Conservation (phyloP, 2,113 vertebrate species). For the Acinonyx jubatus region DNA sequence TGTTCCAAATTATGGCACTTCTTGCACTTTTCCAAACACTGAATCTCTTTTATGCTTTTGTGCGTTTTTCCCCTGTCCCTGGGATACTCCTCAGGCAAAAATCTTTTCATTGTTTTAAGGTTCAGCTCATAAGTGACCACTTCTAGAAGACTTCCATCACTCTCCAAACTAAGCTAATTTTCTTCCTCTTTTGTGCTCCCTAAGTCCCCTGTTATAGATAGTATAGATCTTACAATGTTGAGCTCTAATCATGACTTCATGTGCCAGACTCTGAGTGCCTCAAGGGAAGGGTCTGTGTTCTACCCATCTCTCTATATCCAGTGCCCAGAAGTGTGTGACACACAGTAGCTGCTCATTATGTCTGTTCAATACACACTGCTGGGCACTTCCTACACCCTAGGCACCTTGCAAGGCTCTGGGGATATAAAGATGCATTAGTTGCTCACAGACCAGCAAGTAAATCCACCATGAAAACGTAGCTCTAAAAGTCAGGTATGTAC, state of each 20-base stretch:
- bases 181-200: background rate
- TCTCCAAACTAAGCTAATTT: conserved; percentile 27
- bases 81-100: conserved; percentile 38
- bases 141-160: conserved; percentile 40
- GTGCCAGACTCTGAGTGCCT: background rate
- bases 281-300: background rate
- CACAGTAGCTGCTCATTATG: background rate
- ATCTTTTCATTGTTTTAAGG: conserved; percentile 46
- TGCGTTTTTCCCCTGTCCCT: background rate
- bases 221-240: background rate
- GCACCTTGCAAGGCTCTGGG: background rate
- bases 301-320: background rate
- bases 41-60: conserved; percentile 18
- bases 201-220: background rate
- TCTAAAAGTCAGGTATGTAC: background rate
- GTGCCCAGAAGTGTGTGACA: background rate
- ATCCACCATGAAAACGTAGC: background rate
- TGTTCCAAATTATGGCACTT: background rate
- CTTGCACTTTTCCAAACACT: background rate
- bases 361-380: background rate
- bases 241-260: background rate
- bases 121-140: conserved; percentile 51
- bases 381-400: background rate
- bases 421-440: background rate
- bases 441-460: background rate